phyloP scores from a whole-genome alignment of 1,140 invertebrate species.

The Leptoteleia sp. region DNA sequence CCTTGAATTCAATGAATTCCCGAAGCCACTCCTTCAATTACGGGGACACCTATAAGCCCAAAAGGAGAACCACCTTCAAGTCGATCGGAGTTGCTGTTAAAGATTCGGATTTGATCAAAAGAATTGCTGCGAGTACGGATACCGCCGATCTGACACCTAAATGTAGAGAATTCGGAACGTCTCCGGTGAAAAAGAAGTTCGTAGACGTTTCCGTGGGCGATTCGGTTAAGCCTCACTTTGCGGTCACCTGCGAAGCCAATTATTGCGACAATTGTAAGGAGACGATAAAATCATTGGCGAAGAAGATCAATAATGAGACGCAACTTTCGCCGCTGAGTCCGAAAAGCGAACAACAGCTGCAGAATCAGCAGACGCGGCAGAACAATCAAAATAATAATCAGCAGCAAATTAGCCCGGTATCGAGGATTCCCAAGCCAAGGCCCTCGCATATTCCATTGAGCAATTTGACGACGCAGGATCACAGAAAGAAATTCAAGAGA shows the following conservation, averaged over 20 bases:
- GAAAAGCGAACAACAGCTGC: slow-evolving; percentile 41
- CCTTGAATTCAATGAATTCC: slow-evolving; percentile 74
- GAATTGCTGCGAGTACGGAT: slow-evolving; percentile 71
- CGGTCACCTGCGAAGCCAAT: slow-evolving; percentile 82
- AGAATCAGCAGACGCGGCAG: slow-evolving; percentile 19
- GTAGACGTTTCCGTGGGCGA: slow-evolving; percentile 82
- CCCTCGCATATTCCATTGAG: slow-evolving; percentile 73
- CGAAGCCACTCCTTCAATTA: slow-evolving; percentile 77
- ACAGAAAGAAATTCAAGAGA: slow-evolving; percentile 73
- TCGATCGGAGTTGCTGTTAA: slow-evolving; percentile 71
- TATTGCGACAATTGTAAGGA: slow-evolving; percentile 86
- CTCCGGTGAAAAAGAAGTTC: slow-evolving; percentile 79
- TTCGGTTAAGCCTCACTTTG: slow-evolving; percentile 81
- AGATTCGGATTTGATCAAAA: slow-evolving; percentile 69
- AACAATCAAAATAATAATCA: slow-evolving; percentile 54
- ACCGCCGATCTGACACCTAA: slow-evolving; percentile 71
- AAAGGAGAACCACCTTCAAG: slow-evolving; percentile 63
- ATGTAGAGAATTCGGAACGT: slow-evolving; percentile 78
- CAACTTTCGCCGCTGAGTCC: slow-evolving; percentile 1
- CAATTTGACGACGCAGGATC: slow-evolving; percentile 57
- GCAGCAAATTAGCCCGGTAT: slow-evolving; percentile 67
- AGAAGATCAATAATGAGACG: slow-evolving; percentile 70
- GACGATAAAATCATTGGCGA: slow-evolving; percentile 79
- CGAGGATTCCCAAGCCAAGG: slow-evolving; percentile 75
- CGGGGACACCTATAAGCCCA: slow-evolving; percentile 69